Conservation (phyloP, 2,888 invertebrate species). For the Saturnia pavonia region DNA sequence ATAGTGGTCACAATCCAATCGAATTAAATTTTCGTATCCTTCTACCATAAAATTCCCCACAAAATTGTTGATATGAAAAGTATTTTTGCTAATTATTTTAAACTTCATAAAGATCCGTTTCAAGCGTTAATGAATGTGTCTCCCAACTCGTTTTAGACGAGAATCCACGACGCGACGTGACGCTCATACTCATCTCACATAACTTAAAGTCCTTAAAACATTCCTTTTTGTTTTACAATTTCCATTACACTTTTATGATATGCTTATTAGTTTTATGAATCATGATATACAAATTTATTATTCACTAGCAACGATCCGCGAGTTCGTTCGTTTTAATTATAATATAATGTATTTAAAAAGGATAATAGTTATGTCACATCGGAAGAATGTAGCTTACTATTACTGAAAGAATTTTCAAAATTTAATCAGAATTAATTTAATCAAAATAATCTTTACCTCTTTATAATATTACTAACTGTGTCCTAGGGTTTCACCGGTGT, state of each 20-base stretch:
- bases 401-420: too few species aligned
- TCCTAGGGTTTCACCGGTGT: too few species aligned
- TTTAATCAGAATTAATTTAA: too few species aligned
- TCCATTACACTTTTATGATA: constrained; percentile 47
- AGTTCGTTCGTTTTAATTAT: too few species aligned
- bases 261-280: constrained; percentile 27
- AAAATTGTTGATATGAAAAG: background rate
- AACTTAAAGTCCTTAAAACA: constrained; percentile 52
- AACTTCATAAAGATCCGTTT: background rate
- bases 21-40: too few species aligned
- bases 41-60: too few species aligned
- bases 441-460: too few species aligned
- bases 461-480: too few species aligned
- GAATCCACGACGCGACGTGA: background rate
- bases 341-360: too few species aligned
- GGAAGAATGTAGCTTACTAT: too few species aligned
- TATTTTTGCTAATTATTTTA: background rate
- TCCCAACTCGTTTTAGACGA: background rate
- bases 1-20: too few species aligned
- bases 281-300: constrained; percentile 38
- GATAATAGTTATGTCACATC: too few species aligned
- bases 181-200: constrained; percentile 26
- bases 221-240: constrained; percentile 53
- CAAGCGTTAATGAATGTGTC: background rate
- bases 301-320: constrained; percentile 22